Evolutionary conservation across 2,888 invertebrate genomes (phyloP).

Genomic region (Caenorhabditis sp.): DNA sequence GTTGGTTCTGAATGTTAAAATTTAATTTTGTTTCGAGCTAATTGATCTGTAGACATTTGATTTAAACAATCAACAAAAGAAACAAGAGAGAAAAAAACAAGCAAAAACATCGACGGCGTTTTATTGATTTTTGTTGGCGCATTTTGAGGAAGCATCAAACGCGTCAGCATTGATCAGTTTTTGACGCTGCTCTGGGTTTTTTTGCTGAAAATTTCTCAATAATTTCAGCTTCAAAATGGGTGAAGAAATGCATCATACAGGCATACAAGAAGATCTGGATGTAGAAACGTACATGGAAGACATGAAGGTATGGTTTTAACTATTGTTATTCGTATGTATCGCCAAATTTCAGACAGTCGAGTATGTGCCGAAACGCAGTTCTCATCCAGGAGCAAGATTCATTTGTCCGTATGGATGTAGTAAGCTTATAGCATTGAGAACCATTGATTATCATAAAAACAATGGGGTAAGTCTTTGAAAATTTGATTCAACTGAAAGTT

Average conservation of each 20-base stretch:
- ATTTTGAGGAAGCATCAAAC: slow-evolving; percentile 4
- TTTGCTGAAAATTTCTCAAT: not conserved
- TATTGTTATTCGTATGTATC: not conserved
- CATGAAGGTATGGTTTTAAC: slow-evolving; percentile 8
- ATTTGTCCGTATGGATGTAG: slow-evolving; percentile 56
- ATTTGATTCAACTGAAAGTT: not conserved
- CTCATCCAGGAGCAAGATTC: slow-evolving; percentile 24
- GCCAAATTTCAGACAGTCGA: not conserved
- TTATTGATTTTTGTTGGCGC: slow-evolving; percentile 34
- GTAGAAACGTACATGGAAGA: slow-evolving; percentile 22
- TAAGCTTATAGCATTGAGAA: slow-evolving; percentile 47
- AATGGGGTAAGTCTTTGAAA: slow-evolving; percentile 44
- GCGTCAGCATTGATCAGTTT: slow-evolving; percentile 6
- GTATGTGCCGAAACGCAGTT: not conserved
- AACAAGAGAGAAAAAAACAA: not conserved
- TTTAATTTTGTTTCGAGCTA: too few species aligned
- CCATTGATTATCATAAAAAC: slow-evolving; percentile 55
- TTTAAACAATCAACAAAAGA: not conserved
- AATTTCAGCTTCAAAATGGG: slow-evolving; percentile 10
- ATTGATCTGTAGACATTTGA: too few species aligned
- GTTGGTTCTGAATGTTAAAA: not conserved
- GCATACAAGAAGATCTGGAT: slow-evolving; percentile 11
- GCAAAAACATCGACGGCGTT: not conserved
- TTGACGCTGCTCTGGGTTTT: not conserved
- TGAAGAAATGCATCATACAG: slow-evolving; percentile 12